A percentile compares a stretch with the other conserved stretches of the same genome.
These are phyloP conservation scores for Pipistrellus pipistrellus DNA, from an alignment of 2,797 vertebrate genomes.

Conservation along the genomic window DNA sequence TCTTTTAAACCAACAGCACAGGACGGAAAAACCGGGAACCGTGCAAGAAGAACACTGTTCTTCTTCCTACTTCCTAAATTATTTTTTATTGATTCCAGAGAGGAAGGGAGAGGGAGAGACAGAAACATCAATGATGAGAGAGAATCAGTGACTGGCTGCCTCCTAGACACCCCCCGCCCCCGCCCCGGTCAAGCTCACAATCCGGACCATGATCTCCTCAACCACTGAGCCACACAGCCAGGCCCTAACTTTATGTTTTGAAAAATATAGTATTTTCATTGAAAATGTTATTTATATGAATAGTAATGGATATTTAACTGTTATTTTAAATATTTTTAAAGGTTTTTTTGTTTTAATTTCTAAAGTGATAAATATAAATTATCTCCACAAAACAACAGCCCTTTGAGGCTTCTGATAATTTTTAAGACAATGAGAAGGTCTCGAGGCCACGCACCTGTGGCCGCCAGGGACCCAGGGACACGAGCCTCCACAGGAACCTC, in stretches of 20 bases:
- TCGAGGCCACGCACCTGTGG: neutral
- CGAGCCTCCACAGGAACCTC: accelerated
- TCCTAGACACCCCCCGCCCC: no score
- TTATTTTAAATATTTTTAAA: neutral
- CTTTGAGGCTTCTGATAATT: neutral
- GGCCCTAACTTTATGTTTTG: neutral
- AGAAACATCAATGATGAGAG: no score
- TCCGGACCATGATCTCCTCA: no score
- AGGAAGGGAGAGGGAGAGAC: no score
- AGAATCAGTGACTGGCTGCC: no score
- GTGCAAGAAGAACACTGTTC: no score
- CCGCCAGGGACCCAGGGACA: neutral
- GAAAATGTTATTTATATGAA: neutral
- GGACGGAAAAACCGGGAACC: neutral
- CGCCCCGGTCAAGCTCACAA: no score
- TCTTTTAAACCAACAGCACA: neutral
- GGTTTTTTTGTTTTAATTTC: neutral
- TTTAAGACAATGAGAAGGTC: neutral
- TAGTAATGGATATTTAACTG: neutral
- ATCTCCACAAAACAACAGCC: neutral
- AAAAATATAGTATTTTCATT: neutral
- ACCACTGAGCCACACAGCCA: no score
- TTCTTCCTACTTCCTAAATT: neutral
- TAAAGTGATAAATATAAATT: neutral
- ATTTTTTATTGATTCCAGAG: neutral